Conservation (phyloP, 1,140 invertebrate species). For the Galendromus occidentalis region DNA sequence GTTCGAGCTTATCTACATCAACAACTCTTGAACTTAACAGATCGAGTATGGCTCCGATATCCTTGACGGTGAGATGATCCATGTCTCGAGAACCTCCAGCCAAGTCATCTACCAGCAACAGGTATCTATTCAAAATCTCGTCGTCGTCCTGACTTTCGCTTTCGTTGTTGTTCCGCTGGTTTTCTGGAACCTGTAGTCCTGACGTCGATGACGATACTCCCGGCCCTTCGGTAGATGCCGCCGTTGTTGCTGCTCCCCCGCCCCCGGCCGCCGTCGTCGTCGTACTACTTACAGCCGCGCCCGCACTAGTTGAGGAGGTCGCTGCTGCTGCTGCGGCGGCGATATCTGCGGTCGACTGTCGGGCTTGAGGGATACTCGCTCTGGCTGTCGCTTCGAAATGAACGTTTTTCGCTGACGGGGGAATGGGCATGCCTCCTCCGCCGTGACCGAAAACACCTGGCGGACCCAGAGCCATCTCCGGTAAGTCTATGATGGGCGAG, state of each 20-base stretch:
- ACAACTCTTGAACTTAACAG: conserved; percentile 73
- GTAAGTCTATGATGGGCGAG: conserved; percentile 66
- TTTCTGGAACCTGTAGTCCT: background rate
- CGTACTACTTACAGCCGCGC: background rate
- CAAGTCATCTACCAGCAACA: conserved; percentile 71
- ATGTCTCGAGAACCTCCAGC: conserved; percentile 47
- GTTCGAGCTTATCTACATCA: conserved; percentile 69
- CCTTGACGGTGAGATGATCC: conserved; percentile 65
- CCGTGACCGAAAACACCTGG: conserved; percentile 34
- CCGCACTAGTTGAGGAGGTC: background rate
- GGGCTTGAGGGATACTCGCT: background rate
- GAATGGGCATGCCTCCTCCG: background rate
- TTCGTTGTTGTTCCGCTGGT: background rate
- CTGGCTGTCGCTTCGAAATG: background rate
- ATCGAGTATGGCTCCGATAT: conserved; percentile 81
- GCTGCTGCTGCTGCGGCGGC: no score
- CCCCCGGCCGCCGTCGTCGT: background rate
- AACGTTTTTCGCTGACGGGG: background rate
- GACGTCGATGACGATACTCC: background rate
- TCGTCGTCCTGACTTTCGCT: conserved; percentile 20
- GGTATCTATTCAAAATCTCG: conserved; percentile 51
- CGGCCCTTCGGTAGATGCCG: background rate
- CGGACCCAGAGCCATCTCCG: conserved; percentile 45
- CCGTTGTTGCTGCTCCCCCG: background rate
- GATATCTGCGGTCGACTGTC: background rate